These are phyloP conservation scores for Perizoma flavofasciatum DNA, from an alignment of 2,888 invertebrate genomes.

Conservation along the genomic window DNA sequence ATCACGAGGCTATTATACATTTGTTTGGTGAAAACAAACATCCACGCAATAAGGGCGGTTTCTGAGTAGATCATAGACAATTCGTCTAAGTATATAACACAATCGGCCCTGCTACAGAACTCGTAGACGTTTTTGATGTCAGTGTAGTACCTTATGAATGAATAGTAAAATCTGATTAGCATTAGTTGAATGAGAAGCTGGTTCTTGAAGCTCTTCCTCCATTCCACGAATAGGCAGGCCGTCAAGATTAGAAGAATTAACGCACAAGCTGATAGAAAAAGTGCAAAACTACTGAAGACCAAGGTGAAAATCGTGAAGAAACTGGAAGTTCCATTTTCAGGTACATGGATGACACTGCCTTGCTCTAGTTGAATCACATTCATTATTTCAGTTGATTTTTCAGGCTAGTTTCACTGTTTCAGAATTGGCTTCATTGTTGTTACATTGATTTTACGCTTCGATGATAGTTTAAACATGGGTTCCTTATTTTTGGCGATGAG, in stretches of 20 bases:
- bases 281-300: constrained; percentile 54
- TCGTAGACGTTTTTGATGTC: constrained; percentile 49
- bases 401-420: background rate
- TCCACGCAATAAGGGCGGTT: constrained; percentile 63
- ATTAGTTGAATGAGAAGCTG: constrained; percentile 71
- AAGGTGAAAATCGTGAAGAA: constrained; percentile 41
- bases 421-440: no score
- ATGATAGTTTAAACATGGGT: no score
- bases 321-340: constrained; percentile 40
- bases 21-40: constrained; percentile 67
- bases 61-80: constrained; percentile 59
- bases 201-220: constrained; percentile 69
- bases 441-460: no score
- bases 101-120: constrained; percentile 24
- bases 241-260: constrained; percentile 61
- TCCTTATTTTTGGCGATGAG: constrained; percentile 2
- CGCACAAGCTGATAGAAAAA: constrained; percentile 54
- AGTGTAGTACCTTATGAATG: constrained; percentile 53
- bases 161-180: constrained; percentile 63
- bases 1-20: constrained; percentile 68
- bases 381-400: constrained; percentile 11
- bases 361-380: constrained; percentile 36
- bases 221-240: constrained; percentile 61
- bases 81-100: constrained; percentile 42
- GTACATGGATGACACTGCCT: constrained; percentile 39